Conservation (phyloP, 2,113 vertebrate species). For the Bucco capensis region DNA sequence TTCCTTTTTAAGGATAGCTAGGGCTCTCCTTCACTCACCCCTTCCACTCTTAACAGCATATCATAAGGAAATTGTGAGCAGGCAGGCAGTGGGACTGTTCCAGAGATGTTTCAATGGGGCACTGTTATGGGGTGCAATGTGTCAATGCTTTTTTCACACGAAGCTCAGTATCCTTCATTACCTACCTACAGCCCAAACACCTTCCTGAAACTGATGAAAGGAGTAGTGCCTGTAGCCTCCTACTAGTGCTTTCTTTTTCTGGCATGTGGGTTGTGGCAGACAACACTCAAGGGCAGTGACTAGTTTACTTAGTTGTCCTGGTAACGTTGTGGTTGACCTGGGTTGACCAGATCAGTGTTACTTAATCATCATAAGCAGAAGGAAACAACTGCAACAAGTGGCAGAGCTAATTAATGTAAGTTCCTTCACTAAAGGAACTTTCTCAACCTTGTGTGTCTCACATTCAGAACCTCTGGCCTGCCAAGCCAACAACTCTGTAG, state of each 20-base stretch:
- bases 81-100: background rate
- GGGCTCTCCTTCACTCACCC: background rate
- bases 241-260: background rate
- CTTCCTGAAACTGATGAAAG: background rate
- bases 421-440: background rate
- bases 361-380: background rate
- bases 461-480: background rate
- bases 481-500: background rate
- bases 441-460: background rate
- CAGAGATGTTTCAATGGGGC: background rate
- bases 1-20: background rate
- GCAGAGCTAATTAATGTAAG: background rate
- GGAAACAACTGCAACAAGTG: conserved; percentile 26
- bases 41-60: background rate
- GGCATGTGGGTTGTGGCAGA: background rate
- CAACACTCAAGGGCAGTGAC: background rate
- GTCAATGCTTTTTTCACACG: background rate
- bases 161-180: background rate
- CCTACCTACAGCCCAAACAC: background rate
- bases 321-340: background rate
- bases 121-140: background rate
- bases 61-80: background rate
- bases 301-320: background rate
- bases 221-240: background rate
- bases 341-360: background rate